Conservation (phyloP, 2,797 vertebrate genomes). For the Remorina albescens region DNA sequence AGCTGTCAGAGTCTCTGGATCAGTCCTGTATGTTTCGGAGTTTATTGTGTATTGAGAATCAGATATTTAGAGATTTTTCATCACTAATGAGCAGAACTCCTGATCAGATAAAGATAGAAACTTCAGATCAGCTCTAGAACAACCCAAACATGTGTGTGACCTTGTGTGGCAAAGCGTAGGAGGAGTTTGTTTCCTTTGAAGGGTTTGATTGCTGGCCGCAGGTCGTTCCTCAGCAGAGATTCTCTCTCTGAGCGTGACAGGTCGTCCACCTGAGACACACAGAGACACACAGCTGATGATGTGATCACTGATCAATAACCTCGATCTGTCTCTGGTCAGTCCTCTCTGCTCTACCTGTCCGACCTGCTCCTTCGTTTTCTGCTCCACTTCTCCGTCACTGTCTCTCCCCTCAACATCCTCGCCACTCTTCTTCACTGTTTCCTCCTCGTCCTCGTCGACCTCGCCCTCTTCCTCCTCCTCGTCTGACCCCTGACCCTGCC, state of each 20-base stretch:
- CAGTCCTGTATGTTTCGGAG: too few relatives aligned
- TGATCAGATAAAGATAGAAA: too few relatives aligned
- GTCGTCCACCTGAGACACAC: constrained; percentile 84
- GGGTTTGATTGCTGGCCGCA: constrained; percentile 89
- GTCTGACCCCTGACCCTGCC: constrained; percentile 62
- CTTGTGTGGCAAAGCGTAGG: constrained; percentile 94
- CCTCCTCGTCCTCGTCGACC: constrained; percentile 88
- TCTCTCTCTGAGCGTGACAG: constrained; percentile 90
- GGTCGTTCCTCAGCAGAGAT: constrained; percentile 93
- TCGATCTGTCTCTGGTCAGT: not conserved
- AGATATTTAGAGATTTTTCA: too few relatives aligned
- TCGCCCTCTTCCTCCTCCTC: constrained; percentile 90
- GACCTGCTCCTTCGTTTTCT: constrained; percentile 50
- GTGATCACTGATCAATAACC: not conserved
- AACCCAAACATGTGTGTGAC: constrained; percentile 82
- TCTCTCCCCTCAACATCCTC: constrained; percentile 79
- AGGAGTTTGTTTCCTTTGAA: constrained; percentile 95
- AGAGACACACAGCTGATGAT: not conserved
- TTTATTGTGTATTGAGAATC: too few relatives aligned
- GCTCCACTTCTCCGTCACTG: constrained; percentile 81
- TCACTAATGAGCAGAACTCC: too few relatives aligned
- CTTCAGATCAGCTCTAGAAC: too few relatives aligned
- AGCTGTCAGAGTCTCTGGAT: too few relatives aligned
- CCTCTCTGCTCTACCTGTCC: constrained; percentile 59
- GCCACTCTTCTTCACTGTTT: constrained; percentile 83